Conservation (phyloP, 2,113 vertebrate species). For the Copsychus sechellarum region DNA sequence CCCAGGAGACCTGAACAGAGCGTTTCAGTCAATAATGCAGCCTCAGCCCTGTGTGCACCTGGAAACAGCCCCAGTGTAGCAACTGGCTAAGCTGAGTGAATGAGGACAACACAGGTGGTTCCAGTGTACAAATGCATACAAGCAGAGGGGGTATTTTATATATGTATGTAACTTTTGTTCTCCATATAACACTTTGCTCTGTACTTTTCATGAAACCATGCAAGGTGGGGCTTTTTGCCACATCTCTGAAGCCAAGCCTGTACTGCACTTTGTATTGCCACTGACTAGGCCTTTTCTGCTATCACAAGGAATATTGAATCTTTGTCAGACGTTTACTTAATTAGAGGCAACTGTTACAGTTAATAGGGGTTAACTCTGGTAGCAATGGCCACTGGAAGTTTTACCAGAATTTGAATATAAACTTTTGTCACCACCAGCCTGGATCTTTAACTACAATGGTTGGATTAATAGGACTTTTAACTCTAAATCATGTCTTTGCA, state of each 20-base stretch:
- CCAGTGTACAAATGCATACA: background rate
- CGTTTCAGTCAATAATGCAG: conserved; percentile 20
- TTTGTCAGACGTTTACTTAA: background rate
- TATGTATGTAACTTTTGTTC: background rate
- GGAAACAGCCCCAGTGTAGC: background rate
- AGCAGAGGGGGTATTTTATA: background rate
- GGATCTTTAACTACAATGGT: background rate
- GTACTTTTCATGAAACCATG: background rate
- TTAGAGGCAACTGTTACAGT: background rate
- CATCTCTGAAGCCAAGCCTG: background rate
- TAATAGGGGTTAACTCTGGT: background rate
- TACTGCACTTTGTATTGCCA: background rate
- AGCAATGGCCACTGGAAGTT: background rate
- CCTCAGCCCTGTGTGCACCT: background rate
- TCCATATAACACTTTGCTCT: background rate
- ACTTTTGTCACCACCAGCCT: background rate
- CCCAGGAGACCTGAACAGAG: conserved; percentile 24
- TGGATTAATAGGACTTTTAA: background rate
- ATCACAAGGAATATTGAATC: background rate
- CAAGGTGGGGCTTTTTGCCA: background rate
- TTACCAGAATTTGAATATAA: conserved; percentile 17
- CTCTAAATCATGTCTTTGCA: background rate
- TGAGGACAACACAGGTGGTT: background rate
- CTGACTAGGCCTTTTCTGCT: background rate
- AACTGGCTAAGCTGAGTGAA: background rate